Evolutionary conservation across 1,140 invertebrate genomes (phyloP), one percentile per base, ranked within the genome.

Genomic region (Chymomyza costata): DNA sequence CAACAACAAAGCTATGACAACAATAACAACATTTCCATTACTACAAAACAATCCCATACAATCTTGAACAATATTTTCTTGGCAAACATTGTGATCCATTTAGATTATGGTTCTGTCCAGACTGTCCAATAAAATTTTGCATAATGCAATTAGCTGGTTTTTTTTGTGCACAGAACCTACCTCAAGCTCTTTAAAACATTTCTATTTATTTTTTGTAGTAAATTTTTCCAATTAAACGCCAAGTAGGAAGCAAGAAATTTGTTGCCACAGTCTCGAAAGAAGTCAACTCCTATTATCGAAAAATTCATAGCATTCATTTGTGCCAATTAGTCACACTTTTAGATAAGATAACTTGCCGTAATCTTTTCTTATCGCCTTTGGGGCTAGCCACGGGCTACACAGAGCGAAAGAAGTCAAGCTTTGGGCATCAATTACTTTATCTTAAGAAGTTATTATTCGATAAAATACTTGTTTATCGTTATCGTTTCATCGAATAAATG

Each of bases 281-380:
- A n/a, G n/a, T n/a, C n/a, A n/a, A n/a, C n/a, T n/a, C n/a, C n/a
- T n/a, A n/a, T n/a, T n/a, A n/a, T n/a, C n/a, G n/a, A n/a, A n/a
- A n/a, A n/a, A n/a, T n/a, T n/a, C n/a, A n/a, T n/a, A n/a, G n/a
- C 57, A 55, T 78, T 55, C 56, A 56, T 41, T 70, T 62, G 66
- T 45, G 66, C 58, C 73, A 76, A 76, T 76, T 76, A 76, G 71
- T 76, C 71, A 76, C 66, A 58, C 73, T 53, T 58, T 18, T 25
- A 56, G 71, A 76, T 76, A 76, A 76, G 71, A 76, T 76, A 76
- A 47, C 66, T 25, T 25, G 21, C 34, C 44, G 51, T 76, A 76
- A 76, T 76, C 71, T 64, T 37, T n/a, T n/a, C 66, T 76, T 76
- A 76, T 76, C 71, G 73, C 53, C 52, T n/a, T n/a, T n/a, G n/a